Evolutionary conservation across 1,140 invertebrate genomes (phyloP), one percentile per base, ranked within the genome.

Genomic region (Aphelenchoides fujianensis): DNA sequence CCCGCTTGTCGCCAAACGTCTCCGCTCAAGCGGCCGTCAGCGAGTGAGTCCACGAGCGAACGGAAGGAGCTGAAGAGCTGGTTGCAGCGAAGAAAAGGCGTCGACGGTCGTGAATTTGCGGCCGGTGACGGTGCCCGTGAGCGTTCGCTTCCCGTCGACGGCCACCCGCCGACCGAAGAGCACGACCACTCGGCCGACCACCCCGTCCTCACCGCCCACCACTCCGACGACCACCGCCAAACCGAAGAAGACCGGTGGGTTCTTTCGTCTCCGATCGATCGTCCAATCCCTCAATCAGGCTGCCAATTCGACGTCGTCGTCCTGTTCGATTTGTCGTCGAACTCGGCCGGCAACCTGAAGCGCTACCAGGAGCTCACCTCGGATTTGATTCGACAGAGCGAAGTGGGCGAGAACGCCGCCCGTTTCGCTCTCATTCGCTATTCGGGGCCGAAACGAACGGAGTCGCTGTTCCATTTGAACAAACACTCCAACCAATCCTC

Each of bases 271-370:
- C n/a, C n/a, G n/a, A 16, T 63, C 19, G 3, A 62, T 35, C 12
- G 31, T 19, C 3, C 19, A 9, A n/a, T 68, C 19, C 7, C 31
- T 48, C 16, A 7, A 19, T 32, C 62, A 71, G 71, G 71, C n/a
- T 73, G 71, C 48, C 71, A 73, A 68, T 2, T 73, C 41, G 71
- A 73, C 48, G 69, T 73, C 32, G 71, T 73, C 35, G 61, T 73
- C 28, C 31, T 73, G 30, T 69, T 73, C 23, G 71, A 73, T 36
- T 30, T 75, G 16, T 73, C 71, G 31, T 37, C 71, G 23, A 63
- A 63, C 3, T 34, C 70, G 16, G 27, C 27, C 23, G 73, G 75
- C n/a, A 69, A 73, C 53, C 75, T 19, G 31, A 59, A 73, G 35
- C 37, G 55, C n/a, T 73, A 75, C 55, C 19, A 75, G n/a, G n/a